These are phyloP conservation scores for Chaetodon auriga DNA, from an alignment of 2,113 vertebrate genomes.

Conservation along the genomic window DNA sequence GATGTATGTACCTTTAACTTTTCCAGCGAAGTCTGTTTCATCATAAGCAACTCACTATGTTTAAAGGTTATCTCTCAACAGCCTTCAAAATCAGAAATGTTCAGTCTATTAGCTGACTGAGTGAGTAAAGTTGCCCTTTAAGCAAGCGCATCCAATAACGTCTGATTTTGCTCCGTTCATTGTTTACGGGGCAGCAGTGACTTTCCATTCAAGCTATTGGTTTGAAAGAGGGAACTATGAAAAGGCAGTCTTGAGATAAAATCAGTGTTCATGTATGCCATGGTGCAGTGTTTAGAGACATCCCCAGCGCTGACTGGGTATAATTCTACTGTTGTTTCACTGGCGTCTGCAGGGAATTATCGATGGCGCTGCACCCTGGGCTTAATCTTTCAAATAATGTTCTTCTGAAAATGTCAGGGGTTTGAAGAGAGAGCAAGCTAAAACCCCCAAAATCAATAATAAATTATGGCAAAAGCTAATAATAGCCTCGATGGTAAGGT, in stretches of 20 bases:
- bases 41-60: slow-evolving; percentile 42
- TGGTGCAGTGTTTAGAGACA: slow-evolving; percentile 22
- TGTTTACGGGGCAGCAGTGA: slow-evolving; percentile 57
- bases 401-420: slow-evolving; percentile 71
- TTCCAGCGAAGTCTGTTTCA: slow-evolving; percentile 33
- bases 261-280: slow-evolving; percentile 33
- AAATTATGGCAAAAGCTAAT: slow-evolving; percentile 60
- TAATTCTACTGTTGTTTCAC: slow-evolving; percentile 53
- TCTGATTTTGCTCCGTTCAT: slow-evolving; percentile 63
- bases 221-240: slow-evolving; percentile 51
- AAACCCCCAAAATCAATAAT: slow-evolving; percentile 68
- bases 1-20: slow-evolving; percentile 45
- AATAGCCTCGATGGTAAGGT: slow-evolving; percentile 29
- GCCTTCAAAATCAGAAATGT: slow-evolving; percentile 67
- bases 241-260: slow-evolving; percentile 54
- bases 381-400: slow-evolving; percentile 73
- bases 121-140: slow-evolving; percentile 75
- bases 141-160: slow-evolving; percentile 67
- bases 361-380: slow-evolving; percentile 44
- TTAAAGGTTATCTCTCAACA: slow-evolving; percentile 79
- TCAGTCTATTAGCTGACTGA: slow-evolving; percentile 65
- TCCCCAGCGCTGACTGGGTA: slow-evolving; percentile 15
- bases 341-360: slow-evolving; percentile 56
- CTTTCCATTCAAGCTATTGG: slow-evolving; percentile 45
- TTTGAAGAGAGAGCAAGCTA: slow-evolving; percentile 64